Evolutionary conservation across 2,797 vertebrate genomes (phyloP), one percentile per base, ranked within the genome.

Genomic region (Catharus ustulatus): DNA sequence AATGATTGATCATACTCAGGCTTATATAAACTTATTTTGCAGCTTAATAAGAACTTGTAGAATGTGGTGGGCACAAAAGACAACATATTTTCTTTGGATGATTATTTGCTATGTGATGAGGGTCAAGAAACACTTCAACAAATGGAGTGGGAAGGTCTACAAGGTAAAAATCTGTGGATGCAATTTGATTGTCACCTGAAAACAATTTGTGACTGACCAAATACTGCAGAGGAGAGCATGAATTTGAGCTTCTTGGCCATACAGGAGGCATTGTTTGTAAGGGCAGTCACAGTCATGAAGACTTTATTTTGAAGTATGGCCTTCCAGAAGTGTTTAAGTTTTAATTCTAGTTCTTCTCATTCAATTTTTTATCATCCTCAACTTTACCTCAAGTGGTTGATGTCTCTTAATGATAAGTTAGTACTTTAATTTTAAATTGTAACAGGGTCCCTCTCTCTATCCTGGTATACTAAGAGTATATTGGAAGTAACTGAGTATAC

Each of bases 381-480:
- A 6, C 9, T 63, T 52, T 62, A 54, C 20, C 13, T 77, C 29
- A 49, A 40, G 14, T 4, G 3, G 6, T n/a, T 49, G 22, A n/a
- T 49, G 4, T 21, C 11, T 18, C 23, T 49, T 30, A 54, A 64
- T 23, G 48, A 34, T 24, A 63, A 43, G 10, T 36, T 63, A 24
- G 10, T 22, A 34, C 38, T 43, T 45, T 18, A 77, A 64, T 54
- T 63, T 54, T 30, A 54, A 54, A 43, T 43, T 63, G 36, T 2
- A 22, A 22, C 5, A 9, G 13, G 12, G 43, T 48, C 15, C 20
- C 27, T 48, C 43, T 26, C 32, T 63, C 26, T 12, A 43, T 15
- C 32, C 15, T 0, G 0, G 12, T 63, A 15, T 42, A 18, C 52
- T 30, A 24, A 64, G 19, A 19, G 10, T 30, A 24, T 19, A 7